These are phyloP conservation scores for Heliothis virescens DNA, from an alignment of 1,140 invertebrate genomes.

Conservation along the genomic window DNA sequence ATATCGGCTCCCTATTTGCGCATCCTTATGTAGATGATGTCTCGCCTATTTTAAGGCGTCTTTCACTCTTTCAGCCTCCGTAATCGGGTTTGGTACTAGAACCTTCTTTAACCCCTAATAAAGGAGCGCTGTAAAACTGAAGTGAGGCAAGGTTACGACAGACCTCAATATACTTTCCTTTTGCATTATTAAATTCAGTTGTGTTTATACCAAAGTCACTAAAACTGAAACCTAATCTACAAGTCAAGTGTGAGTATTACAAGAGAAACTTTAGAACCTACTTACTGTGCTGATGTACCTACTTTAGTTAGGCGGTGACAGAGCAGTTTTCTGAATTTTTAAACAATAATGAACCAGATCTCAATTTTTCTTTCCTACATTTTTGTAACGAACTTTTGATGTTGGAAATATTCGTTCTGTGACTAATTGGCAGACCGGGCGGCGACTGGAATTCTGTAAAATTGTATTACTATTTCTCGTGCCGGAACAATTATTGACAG, in stretches of 20 bases:
- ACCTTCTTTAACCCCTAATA: conserved; percentile 12
- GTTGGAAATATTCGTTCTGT: conserved; percentile 12
- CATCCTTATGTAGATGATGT: conserved; percentile 32
- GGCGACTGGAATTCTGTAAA: conserved; percentile 1
- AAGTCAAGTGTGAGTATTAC: conserved; percentile 17
- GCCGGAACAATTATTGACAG: conserved; percentile 14
- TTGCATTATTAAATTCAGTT: conserved; percentile 31
- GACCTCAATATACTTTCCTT: conserved; percentile 19
- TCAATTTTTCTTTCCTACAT: background rate
- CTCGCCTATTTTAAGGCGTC: conserved; percentile 9
- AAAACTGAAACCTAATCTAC: conserved; percentile 11
- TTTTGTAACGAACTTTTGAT: conserved; percentile 7
- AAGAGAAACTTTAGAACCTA: no score
- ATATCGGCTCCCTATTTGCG: conserved; percentile 36
- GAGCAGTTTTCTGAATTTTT: no score
- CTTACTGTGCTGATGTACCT: no score
- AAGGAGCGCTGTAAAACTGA: conserved; percentile 30
- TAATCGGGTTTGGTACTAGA: conserved; percentile 2
- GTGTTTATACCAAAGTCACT: background rate
- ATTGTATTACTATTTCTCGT: conserved; percentile 10
- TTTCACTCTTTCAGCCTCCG: conserved; percentile 11
- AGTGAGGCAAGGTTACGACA: conserved; percentile 14
- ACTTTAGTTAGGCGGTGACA: no score
- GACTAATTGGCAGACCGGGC: conserved; percentile 23
- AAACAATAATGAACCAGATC: background rate